These are phyloP conservation scores for Corbicula japonica DNA, from an alignment of 2,888 invertebrate species.

Conservation along the genomic window DNA sequence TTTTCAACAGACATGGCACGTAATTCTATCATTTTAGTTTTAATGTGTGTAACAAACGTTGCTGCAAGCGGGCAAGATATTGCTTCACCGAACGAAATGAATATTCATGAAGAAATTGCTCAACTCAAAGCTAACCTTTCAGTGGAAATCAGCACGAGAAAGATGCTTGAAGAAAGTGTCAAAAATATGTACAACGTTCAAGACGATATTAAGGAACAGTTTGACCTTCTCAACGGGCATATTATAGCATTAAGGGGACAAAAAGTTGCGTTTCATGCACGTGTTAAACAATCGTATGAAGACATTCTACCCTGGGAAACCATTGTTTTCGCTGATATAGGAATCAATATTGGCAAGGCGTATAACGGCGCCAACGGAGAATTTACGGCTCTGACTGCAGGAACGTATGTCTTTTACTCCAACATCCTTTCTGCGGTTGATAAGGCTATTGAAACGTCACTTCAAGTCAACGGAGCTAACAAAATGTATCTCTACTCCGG, in stretches of 20 bases:
- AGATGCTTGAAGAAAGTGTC: too few relatives aligned
- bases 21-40: too few relatives aligned
- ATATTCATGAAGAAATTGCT: too few relatives aligned
- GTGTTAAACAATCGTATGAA: not conserved
- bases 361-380: constrained; percentile 3
- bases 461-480: constrained; percentile 3
- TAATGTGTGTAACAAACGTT: too few relatives aligned
- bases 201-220: not conserved
- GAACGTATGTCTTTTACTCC: constrained; percentile 9
- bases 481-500: constrained; percentile 21
- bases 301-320: constrained; percentile 9
- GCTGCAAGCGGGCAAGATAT: too few relatives aligned
- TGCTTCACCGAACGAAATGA: too few relatives aligned
- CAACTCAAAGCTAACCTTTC: too few relatives aligned
- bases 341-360: not conserved
- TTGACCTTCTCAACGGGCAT: not conserved
- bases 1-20: too few relatives aligned
- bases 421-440: not conserved
- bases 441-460: constrained; percentile 1
- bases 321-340: constrained; percentile 1
- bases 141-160: too few relatives aligned
- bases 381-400: constrained; percentile 2
- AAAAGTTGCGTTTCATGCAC: constrained; percentile 1
- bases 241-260: not conserved
- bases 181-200: not conserved